Evolutionary conservation across 2,113 vertebrate species (phyloP).

Genomic region (Microtus oregoni): DNA sequence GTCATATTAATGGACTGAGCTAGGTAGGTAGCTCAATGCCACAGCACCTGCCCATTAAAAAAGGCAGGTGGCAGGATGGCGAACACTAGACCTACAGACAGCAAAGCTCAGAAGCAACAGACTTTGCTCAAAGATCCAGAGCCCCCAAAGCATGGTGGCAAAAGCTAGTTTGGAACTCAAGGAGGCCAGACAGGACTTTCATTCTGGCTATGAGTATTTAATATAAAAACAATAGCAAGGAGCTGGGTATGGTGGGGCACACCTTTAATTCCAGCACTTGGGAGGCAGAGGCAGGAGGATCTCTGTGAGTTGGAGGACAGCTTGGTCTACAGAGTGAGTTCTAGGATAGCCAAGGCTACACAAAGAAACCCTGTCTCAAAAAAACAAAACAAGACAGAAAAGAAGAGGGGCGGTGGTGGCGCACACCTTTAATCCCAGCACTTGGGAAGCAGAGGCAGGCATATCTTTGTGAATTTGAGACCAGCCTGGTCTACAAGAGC

Average conservation of each 20-base stretch:
- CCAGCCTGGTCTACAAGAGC: background rate
- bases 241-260: background rate
- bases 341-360: background rate
- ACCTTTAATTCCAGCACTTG: background rate
- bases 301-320: background rate
- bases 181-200: background rate
- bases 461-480: background rate
- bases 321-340: background rate
- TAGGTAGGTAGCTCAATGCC: background rate
- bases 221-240: background rate
- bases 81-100: background rate
- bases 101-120: background rate
- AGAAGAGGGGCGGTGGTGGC: background rate
- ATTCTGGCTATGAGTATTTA: background rate
- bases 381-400: too few relatives aligned
- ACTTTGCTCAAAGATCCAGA: background rate
- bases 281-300: background rate
- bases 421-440: background rate
- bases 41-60: background rate
- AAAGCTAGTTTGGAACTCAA: background rate
- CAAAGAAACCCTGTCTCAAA: background rate
- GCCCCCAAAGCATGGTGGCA: background rate
- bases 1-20: background rate
- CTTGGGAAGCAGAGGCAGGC: background rate
- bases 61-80: background rate